Evolutionary conservation across 2,797 vertebrate species (phyloP), one percentile per base, ranked within the genome.

Genomic region (Spinus olivaceus): DNA sequence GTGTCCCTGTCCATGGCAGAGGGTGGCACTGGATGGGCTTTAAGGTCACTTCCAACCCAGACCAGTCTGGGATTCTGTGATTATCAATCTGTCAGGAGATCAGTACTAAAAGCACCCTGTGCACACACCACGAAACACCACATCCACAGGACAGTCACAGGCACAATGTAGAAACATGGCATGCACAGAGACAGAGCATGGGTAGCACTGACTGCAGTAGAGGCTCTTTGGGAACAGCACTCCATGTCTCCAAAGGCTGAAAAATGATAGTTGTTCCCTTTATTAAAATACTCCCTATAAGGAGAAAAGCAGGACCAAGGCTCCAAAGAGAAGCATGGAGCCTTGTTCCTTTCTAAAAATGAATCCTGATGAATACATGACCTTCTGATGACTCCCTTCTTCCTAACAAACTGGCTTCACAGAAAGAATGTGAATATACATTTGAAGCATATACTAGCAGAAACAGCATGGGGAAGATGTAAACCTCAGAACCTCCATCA

Each of bases 341-440:
- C 32, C 83, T 79, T 2, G 23, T 66, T 93, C 83, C 66, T 88
- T 90, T 88, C 92, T 94, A 84, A 90, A 94, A 92, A 88, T 84
- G 83, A 95, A 85, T 56, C 78, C 78, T 88, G 89, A 71, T 91
- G 91, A 92, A 94, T 73, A 67, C 3, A 39, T n/a, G 89, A 82
- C 89, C 89, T 91, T 78, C 44, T 88, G 19, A 5, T 92, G 94
- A 88, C 92, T 95, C 85, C 54, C 57, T 86, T 88, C 78, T 71
- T 69, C 42, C 65, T 74, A 90, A 90, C 46, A 81, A 86, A 57
- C 49, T 10, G 27, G 18, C 64, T 91, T 80, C 69, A 63, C 67
- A 91, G 57, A 77, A 83, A 80, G 79, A 91, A 94, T 56, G 72
- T 54, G 72, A 78, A 88, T 39, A 60, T 56, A 71, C 46, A 51